Evolutionary conservation across 2,888 invertebrate genomes (phyloP), one percentile per base, ranked within the genome.

Genomic region (Cyrtodaria siliqua): DNA sequence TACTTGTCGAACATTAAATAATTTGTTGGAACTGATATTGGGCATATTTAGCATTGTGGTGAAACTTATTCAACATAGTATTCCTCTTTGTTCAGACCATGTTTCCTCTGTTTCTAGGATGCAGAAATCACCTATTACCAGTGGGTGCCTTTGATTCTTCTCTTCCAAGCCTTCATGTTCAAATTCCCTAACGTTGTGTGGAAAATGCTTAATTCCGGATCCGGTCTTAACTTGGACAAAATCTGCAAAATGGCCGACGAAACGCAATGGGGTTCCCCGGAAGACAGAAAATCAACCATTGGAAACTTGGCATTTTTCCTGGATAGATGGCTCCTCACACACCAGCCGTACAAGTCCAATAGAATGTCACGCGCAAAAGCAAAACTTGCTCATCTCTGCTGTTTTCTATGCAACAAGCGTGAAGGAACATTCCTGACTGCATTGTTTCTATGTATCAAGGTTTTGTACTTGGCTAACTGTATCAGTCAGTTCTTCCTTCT

Each of bases 71-170:
- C 40, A 12, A 16, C 16, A 38, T 38, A 38, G 8, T 16, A 38
- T 38, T 12, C 16, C 16, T 38, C 16, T 12, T 38, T 38, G 9
- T 12, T 16, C 16, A 16, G 4, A 44, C 44, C n/a, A 9, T 44
- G 4, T 4, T 18, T 16, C 4, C 4, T 16, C 44, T 20, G 26
- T 38, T 67, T 52, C 14, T 69, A 78, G 75, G 84, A 87, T n/a
- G 86, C 85, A 6, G 89, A 90, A 74, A 73, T 90, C 29, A 89
- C 89, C 2, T 90, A 90, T 79, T 90, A 90, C 70, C 90, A 90
- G 57, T 90, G 89, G 89, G 88, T 90, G 18, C 90, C 90, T 0
- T 79, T 90, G 12, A 89, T 89, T 23, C 80, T 90, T 2, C 75
- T 89, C 14, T 87, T 90, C 74, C 87, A 88, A 79, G 89, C 90